Evolutionary conservation across 2,888 invertebrate genomes (phyloP).

Genomic region (Trissonchulus sp.): DNA sequence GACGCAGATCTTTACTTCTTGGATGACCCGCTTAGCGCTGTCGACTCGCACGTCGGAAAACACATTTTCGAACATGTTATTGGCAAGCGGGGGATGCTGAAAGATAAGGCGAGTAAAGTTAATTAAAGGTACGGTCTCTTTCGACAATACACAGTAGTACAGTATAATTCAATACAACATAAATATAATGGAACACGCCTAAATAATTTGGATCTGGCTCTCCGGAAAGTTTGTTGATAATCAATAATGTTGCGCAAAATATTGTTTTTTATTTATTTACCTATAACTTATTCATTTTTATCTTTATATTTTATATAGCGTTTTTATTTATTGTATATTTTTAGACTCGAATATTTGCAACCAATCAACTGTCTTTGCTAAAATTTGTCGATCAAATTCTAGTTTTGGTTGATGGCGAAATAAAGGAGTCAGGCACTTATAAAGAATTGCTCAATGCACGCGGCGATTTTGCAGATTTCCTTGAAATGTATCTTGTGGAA

Average conservation of each 20-base stretch:
- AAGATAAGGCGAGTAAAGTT: conserved; percentile 54
- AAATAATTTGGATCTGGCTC: too few species aligned
- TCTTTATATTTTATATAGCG: too few species aligned
- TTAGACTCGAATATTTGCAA: conserved; percentile 77
- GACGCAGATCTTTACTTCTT: conserved; percentile 79
- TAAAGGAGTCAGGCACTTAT: conserved; percentile 82
- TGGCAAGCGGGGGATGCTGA: conserved; percentile 63
- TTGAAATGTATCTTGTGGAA: conserved; percentile 50
- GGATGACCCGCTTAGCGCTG: conserved; percentile 86
- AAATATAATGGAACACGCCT: too few species aligned
- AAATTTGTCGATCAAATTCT: conserved; percentile 80
- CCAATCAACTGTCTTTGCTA: conserved; percentile 85
- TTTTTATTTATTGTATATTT: too few species aligned
- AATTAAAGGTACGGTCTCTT: too few species aligned
- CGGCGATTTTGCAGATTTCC: conserved; percentile 58
- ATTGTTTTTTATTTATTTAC: too few species aligned
- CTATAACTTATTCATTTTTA: too few species aligned
- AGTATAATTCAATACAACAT: too few species aligned
- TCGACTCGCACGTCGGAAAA: conserved; percentile 89
- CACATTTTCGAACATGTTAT: conserved; percentile 89
- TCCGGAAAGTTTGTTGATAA: too few species aligned
- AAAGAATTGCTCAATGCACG: conserved; percentile 71
- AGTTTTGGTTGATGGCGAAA: conserved; percentile 74
- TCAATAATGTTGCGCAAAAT: too few species aligned
- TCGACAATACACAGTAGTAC: too few species aligned